phyloP scores from a whole-genome alignment of 2,797 vertebrate species.

The Melanotaenia boesemani region DNA sequence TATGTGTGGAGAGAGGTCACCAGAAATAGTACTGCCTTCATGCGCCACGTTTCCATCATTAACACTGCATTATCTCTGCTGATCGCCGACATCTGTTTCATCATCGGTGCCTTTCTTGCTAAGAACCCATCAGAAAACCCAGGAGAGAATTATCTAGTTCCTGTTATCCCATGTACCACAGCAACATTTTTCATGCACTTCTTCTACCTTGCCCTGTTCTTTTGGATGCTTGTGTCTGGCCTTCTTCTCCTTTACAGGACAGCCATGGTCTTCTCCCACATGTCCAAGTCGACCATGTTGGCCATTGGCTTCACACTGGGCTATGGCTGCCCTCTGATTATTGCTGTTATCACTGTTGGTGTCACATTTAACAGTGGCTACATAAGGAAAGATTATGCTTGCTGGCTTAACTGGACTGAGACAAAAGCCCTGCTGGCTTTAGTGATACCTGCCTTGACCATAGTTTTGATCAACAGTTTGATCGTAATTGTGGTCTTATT shows the following conservation, averaged over 20 bases:
- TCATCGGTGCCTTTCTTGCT: constrained; percentile 79
- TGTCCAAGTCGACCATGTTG: constrained; percentile 88
- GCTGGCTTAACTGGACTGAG: constrained; percentile 90
- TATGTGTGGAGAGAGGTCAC: constrained; percentile 90
- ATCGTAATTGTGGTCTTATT: constrained; percentile 86
- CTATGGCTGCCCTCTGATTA: constrained; percentile 88
- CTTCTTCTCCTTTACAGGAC: constrained; percentile 91
- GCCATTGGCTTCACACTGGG: constrained; percentile 85
- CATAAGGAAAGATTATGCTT: constrained; percentile 60
- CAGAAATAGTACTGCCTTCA: constrained; percentile 90
- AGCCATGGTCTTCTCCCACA: constrained; percentile 88
- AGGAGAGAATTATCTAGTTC: constrained; percentile 36
- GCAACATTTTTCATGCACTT: constrained; percentile 92
- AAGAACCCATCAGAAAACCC: constrained; percentile 54
- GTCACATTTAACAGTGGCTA: constrained; percentile 83
- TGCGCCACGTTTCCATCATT: constrained; percentile 90
- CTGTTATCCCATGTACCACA: constrained; percentile 76
- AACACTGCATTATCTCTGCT: constrained; percentile 90
- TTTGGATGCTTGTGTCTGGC: constrained; percentile 93
- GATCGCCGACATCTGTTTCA: constrained; percentile 90
- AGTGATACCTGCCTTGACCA: constrained; percentile 86
- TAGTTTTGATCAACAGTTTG: constrained; percentile 86
- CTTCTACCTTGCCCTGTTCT: constrained; percentile 93
- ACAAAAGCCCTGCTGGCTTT: constrained; percentile 89
- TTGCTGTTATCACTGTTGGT: constrained; percentile 87